Base-by-base conservation (phyloP, 1,140 invertebrate species). In the Drosophila obscura region DNA sequence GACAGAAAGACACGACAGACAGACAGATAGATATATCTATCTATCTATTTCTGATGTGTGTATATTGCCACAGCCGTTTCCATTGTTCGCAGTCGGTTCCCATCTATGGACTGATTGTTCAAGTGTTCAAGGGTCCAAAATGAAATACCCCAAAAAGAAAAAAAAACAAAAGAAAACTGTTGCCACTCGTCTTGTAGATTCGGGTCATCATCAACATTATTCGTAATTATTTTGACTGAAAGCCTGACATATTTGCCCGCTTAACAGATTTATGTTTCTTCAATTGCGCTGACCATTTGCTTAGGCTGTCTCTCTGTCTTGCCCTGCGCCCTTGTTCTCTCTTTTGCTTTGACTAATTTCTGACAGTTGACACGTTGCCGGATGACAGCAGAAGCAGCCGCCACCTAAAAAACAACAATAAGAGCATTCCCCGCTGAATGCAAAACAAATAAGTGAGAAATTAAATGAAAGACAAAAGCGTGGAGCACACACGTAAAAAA, bases 301-400 rank as follows among this genome's bases (percentile, higher is more conserved):
- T 39, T 39, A 13, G 35, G 31, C 24, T 28, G 39, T 8, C 16
- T 28, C 41, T 16, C 28, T 7, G 2, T 6, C 6, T 61, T 19
- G 41, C 43, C 26, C 15, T 7, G 35, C 22, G 31, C 44, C 35
- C 44, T 53, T 45, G 28, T 43, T 19, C 16, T 9, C 4, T 41
- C 19, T 52, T 74, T 85, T 85, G 82, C 82, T 87, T 85, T 85
- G 82, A 85, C 82, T 85, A 66, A 88, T 82, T 85, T 84, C 65
- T 87, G 82, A 88, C 82, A 87, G 82, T 88, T 88, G 82, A 87
- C 83, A 87, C 82, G 82, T 88, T 88, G 82, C 82, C 82, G 35
- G 35, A 39, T 39, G 35, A 39, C 35, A 80, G 57, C 63, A 49
- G 64, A 59, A 48, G 26, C 44, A 49, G 41, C 35, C 53, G 39